Evolutionary conservation across 1,140 invertebrate genomes (phyloP).

Genomic region (Maniola jurtina): DNA sequence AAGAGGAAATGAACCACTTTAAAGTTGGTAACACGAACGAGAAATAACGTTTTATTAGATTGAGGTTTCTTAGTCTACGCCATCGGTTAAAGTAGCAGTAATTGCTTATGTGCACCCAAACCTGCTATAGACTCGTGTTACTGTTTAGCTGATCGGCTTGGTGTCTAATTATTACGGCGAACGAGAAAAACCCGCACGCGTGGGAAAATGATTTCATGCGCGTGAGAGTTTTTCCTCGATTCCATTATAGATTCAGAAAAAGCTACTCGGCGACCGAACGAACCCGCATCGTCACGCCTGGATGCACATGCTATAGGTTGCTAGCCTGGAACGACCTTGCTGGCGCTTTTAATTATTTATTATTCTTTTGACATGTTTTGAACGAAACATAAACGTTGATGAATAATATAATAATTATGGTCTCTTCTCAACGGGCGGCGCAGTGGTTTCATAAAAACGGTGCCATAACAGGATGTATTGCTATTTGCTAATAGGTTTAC

Average conservation of each 20-base stretch:
- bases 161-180: constrained; percentile 28
- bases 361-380: constrained; percentile 1
- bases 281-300: constrained; percentile 16
- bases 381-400: neutral
- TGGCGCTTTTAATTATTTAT: constrained; percentile 13
- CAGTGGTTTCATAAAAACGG: no score
- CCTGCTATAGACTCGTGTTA: neutral
- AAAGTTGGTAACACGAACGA: no score
- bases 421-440: neutral
- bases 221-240: constrained; percentile 61
- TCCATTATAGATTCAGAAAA: constrained; percentile 48
- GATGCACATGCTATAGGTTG: constrained; percentile 17
- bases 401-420: neutral
- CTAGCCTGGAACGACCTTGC: constrained; percentile 19
- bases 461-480: no score
- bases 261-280: constrained; percentile 32
- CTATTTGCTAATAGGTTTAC: no score
- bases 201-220: constrained; percentile 70
- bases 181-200: constrained; percentile 55
- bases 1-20: no score
- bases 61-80: neutral
- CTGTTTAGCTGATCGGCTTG: neutral
- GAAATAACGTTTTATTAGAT: neutral
- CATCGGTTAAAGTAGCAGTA: neutral
- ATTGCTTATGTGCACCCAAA: neutral